Evolutionary conservation across 2,797 vertebrate species (phyloP).

Genomic region (Morus bassanus): DNA sequence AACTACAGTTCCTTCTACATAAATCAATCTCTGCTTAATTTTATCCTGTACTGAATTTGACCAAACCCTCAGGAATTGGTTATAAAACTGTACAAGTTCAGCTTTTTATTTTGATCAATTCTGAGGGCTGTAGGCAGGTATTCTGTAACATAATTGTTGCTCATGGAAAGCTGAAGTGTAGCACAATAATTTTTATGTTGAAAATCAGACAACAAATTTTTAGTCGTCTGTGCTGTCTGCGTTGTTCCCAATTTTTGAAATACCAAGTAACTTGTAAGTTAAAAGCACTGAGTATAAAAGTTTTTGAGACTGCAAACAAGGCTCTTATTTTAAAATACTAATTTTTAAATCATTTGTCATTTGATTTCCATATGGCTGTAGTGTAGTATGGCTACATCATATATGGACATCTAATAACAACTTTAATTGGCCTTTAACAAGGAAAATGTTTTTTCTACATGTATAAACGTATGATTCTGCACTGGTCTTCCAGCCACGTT

Average conservation of each 20-base stretch:
- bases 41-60: not conserved
- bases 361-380: not conserved
- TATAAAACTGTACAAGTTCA: slow-evolving; percentile 17
- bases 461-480: not conserved
- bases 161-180: not conserved
- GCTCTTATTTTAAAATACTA: not conserved
- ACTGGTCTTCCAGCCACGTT: fast-evolving
- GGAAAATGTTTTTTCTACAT: not conserved
- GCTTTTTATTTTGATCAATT: slow-evolving; percentile 52
- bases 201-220: not conserved
- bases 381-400: not conserved
- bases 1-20: not conserved
- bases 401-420: not conserved
- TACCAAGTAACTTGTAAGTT: not conserved
- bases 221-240: not conserved
- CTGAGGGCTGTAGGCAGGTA: slow-evolving; percentile 19
- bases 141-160: not conserved
- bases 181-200: not conserved
- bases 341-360: not conserved
- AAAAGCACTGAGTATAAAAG: not conserved
- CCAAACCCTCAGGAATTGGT: slow-evolving; percentile 51
- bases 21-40: slow-evolving; percentile 55
- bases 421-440: not conserved
- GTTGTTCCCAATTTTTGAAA: not conserved
- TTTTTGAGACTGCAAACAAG: not conserved